These are phyloP conservation scores for Sebastes trivittatus DNA, from an alignment of 2,797 vertebrate species.

Conservation along the genomic window DNA sequence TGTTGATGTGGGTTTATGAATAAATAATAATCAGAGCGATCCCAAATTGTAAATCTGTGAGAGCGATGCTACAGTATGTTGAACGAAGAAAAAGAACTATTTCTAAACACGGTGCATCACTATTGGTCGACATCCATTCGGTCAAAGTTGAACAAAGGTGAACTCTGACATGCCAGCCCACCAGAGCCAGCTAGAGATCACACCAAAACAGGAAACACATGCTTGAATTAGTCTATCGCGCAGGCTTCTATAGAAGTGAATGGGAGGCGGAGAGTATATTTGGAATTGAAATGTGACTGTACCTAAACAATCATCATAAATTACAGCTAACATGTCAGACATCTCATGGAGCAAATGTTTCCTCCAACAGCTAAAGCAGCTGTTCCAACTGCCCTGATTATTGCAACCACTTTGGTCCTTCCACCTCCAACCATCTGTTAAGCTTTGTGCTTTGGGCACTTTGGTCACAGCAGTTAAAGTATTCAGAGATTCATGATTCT, in stretches of 20 bases:
- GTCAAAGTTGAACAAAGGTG: background rate
- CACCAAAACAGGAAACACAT: conserved; percentile 9
- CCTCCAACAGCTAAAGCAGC: background rate
- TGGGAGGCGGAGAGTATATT: too few relatives aligned
- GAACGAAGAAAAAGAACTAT: background rate
- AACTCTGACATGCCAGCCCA: background rate
- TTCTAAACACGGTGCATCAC: background rate
- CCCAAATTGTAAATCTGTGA: background rate
- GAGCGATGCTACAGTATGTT: background rate
- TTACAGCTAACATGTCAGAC: background rate
- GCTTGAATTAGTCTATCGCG: background rate
- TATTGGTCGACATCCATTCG: fast-evolving
- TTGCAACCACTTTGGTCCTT: background rate
- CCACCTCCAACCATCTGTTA: background rate
- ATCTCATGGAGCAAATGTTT: background rate
- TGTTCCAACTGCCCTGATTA: background rate
- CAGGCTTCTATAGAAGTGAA: background rate
- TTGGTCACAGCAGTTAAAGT: background rate
- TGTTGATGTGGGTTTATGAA: background rate
- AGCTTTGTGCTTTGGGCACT: background rate
- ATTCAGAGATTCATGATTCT: background rate
- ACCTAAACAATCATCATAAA: background rate
- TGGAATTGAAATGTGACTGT: background rate
- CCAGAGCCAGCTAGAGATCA: background rate
- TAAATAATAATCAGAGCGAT: background rate